These are phyloP conservation scores for Agriopis marginaria DNA, from an alignment of 2,888 invertebrate genomes.

Conservation along the genomic window DNA sequence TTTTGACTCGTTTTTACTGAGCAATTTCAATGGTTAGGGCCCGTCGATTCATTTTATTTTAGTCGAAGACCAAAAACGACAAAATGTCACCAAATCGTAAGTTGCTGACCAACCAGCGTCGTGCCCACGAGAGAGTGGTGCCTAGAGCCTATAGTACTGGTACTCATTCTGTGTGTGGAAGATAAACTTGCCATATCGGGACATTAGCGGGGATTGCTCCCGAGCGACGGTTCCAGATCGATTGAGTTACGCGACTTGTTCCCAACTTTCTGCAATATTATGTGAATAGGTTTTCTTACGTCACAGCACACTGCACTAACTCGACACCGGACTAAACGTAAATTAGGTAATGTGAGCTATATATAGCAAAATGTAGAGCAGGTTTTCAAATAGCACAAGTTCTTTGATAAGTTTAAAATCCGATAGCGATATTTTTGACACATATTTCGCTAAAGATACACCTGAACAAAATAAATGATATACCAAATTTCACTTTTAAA, in stretches of 20 bases:
- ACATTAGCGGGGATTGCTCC: constrained; percentile 28
- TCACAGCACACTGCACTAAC: not conserved
- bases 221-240: constrained; percentile 19
- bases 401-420: too few relatives aligned
- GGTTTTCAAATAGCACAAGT: not conserved
- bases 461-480: too few relatives aligned
- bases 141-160: not conserved
- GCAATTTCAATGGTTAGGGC: too few relatives aligned
- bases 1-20: too few relatives aligned
- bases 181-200: constrained; percentile 17
- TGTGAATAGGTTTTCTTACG: constrained; percentile 16
- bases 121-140: not conserved
- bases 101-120: not conserved
- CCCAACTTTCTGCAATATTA: constrained; percentile 24
- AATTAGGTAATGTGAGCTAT: not conserved
- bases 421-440: too few relatives aligned
- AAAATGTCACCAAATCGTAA: not conserved
- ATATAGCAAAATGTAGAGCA: not conserved
- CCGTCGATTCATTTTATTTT: too few relatives aligned
- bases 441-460: too few relatives aligned
- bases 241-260: constrained; percentile 31
- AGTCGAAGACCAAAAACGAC: too few relatives aligned
- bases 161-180: not conserved
- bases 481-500: too few relatives aligned
- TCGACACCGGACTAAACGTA: not conserved